Evolutionary conservation across 2,888 invertebrate genomes (phyloP).

Genomic region (Mesoligia furuncula): DNA sequence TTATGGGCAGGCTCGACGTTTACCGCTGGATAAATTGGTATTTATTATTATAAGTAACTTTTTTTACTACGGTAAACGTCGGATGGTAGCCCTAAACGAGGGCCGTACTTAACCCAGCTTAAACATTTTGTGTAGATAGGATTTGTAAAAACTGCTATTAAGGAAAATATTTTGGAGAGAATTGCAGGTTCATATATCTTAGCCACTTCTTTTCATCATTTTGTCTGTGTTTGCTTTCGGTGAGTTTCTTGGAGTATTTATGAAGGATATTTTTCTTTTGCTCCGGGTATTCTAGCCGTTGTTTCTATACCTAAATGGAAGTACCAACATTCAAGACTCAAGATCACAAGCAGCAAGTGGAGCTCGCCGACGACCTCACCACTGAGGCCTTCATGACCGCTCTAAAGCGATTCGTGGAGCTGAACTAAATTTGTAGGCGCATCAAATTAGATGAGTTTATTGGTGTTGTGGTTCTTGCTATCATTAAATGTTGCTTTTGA

Average conservation of each 20-base stretch:
- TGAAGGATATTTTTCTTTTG: neutral
- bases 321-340: neutral
- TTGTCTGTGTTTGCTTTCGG: neutral
- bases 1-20: conserved; percentile 61
- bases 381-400: too few relatives aligned
- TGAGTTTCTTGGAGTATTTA: neutral
- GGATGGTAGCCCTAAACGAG: conserved; percentile 68
- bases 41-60: conserved; percentile 75
- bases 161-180: conserved; percentile 50
- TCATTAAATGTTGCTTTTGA: neutral
- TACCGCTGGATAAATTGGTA: conserved; percentile 75
- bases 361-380: neutral
- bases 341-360: neutral
- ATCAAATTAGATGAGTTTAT: neutral
- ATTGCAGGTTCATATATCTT: conserved; percentile 31
- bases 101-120: conserved; percentile 73
- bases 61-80: conserved; percentile 68
- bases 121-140: conserved; percentile 66
- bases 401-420: neutral
- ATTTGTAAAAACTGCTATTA: conserved; percentile 65
- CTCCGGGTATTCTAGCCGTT: neutral
- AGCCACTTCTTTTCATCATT: conserved; percentile 34
- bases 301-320: neutral
- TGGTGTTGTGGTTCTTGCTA: neutral
- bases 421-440: too few relatives aligned